Base-by-base conservation (phyloP, 2,113 vertebrate genomes). In the Nothocercus nigrocapillus region DNA sequence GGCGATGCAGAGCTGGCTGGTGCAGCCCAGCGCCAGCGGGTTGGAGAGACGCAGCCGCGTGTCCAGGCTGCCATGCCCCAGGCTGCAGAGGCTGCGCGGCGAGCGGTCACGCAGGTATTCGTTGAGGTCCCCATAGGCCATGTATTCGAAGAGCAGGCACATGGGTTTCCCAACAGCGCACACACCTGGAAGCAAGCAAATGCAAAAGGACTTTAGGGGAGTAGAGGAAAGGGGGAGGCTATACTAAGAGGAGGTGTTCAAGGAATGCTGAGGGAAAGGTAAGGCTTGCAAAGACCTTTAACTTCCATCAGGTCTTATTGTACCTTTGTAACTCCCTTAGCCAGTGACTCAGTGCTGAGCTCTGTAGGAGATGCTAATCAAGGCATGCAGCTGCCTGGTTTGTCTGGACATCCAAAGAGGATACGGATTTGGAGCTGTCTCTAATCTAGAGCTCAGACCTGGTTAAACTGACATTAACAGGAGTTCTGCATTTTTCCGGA, bases 61-160 rank as follows among this genome's bases (percentile, higher is more conserved):
- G 0, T 98, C 98, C 62, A 98, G 86, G 90, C 98, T 98, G 20
- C 96, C 87, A 14, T 95, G 97, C 22, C 98, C 98, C 73, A 98
- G 95, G 87, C 98, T 98, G 91, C 98, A 98, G 73, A 97, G 96
- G 14, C 97, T 98, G 73, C 97, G 97, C 2, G 99, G 98, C 0
- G 98, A 98, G 92, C 97, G 98, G 74, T 98, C 98, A 2, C 99
- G 99, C 85, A 99, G 97, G 95, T 98, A 99, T 94, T 99, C 99
- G 0, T 99, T 99, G 82, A 99, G 98, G 95, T 99, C 99, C 0
- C 99, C 99, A 0, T 99, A 98, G 76, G 99, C 99, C 99, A 99
- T 99, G 97, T 99, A 99, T 96, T 99, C 99, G 1, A 99, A 99
- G 90, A 99, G 98, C 82, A 99, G 98, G 82, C 99, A 99, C 99